These are phyloP conservation scores for Brachionus asplanchnoidis DNA, from an alignment of 1,140 invertebrate genomes.

Conservation along the genomic window DNA sequence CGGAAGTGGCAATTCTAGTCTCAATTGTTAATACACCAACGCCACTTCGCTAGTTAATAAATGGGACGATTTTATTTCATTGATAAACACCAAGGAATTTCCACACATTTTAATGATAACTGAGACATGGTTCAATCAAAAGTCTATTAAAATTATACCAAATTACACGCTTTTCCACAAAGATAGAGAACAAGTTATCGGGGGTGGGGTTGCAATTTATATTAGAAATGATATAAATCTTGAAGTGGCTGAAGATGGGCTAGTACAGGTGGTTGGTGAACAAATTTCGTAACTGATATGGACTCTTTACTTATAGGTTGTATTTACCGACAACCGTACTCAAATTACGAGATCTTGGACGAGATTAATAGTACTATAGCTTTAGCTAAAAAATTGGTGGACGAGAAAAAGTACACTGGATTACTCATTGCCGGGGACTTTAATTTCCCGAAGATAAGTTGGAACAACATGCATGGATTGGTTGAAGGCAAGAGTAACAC, in stretches of 20 bases:
- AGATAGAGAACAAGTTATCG: neutral
- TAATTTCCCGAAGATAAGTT: no score
- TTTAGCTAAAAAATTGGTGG: no score
- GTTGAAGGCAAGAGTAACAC: no score
- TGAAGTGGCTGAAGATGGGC: neutral
- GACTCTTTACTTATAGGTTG: neutral
- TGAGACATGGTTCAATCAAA: neutral
- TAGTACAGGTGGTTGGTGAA: neutral
- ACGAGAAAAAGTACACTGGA: no score
- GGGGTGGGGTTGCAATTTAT: neutral
- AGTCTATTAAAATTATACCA: neutral
- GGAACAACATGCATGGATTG: no score
- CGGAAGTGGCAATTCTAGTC: neutral
- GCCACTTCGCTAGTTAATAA: neutral
- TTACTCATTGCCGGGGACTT: no score
- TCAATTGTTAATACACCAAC: neutral
- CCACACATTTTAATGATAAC: neutral
- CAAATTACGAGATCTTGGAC: no score
- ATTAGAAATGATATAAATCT: neutral
- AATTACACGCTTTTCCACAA: neutral
- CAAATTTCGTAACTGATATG: neutral
- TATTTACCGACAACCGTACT: neutral
- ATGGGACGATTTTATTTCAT: neutral
- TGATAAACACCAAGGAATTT: neutral
- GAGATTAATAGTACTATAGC: no score